Conservation (phyloP, 2,797 vertebrate species). For the Xerus rutilus region DNA sequence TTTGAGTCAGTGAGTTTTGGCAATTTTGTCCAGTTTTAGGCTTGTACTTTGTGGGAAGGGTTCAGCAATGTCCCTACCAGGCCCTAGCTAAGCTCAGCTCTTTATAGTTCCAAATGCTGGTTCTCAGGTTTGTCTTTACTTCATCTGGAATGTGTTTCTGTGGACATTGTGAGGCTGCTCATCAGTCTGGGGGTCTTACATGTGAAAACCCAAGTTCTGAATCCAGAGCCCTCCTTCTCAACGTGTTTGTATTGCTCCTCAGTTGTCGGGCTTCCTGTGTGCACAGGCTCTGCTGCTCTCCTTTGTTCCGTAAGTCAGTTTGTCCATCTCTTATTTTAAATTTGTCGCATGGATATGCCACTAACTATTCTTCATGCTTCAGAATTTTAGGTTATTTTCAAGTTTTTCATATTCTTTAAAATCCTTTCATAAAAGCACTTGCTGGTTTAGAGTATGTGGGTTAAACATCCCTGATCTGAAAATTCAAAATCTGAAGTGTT, state of each 20-base stretch:
- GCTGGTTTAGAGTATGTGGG: neutral
- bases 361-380: neutral
- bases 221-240: accelerated
- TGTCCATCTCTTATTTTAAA: accelerated
- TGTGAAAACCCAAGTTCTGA: neutral
- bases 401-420: neutral
- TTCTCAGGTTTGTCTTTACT: neutral
- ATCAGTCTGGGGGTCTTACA: neutral
- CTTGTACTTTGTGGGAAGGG: neutral
- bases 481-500: neutral
- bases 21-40: neutral
- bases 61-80: accelerated
- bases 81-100: neutral
- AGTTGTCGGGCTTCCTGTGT: accelerated
- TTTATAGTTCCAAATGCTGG: neutral
- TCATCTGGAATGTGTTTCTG: neutral
- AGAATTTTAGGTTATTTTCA: neutral
- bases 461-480: neutral
- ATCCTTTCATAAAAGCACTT: neutral
- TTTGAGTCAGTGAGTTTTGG: neutral
- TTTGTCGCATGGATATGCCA: accelerated
- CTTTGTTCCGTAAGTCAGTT: accelerated
- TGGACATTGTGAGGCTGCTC: neutral
- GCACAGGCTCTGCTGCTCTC: neutral
- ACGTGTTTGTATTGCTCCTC: accelerated